phyloP scores from a whole-genome alignment of 92 coral and sea anemone species.

The Meandrina meandrites region DNA sequence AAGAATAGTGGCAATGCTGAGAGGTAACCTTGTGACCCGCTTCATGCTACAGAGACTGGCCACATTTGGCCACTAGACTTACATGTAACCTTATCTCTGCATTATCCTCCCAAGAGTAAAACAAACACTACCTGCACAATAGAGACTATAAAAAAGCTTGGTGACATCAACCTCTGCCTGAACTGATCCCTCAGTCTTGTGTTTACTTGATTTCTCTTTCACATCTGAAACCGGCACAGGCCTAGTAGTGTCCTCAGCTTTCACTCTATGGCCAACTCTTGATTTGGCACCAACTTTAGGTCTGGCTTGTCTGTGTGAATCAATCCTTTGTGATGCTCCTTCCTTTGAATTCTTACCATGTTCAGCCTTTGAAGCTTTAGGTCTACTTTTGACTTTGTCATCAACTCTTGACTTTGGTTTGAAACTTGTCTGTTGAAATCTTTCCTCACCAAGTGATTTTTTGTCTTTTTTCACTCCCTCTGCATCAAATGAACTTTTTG shows the following conservation, averaged over 20 bases:
- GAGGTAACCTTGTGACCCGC: too few species aligned
- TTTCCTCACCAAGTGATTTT: slow-evolving; percentile 7
- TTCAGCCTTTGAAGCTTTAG: slow-evolving; percentile 17
- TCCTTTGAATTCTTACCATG: slow-evolving; percentile 9
- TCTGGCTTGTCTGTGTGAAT: slow-evolving; percentile 14
- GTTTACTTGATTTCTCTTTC: background rate
- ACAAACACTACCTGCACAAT: slow-evolving; percentile 13
- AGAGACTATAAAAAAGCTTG: background rate
- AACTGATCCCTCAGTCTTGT: background rate
- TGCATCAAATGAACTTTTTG: background rate
- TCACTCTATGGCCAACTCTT: background rate
- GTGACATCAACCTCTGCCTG: background rate
- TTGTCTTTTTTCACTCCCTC: slow-evolving; percentile 1
- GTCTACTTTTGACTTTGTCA: slow-evolving; percentile 10
- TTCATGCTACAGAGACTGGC: too few species aligned
- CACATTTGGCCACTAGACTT: too few species aligned
- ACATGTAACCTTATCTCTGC: too few species aligned
- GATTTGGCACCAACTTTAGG: slow-evolving; percentile 11
- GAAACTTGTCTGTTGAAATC: slow-evolving; percentile 1
- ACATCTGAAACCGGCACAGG: background rate
- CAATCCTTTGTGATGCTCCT: background rate
- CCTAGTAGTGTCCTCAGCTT: background rate
- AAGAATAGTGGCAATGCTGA: too few species aligned
- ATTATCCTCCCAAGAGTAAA: background rate
- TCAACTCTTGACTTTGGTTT: background rate